Base-by-base conservation (phyloP, 2,797 vertebrate species). In the Scolopax bukidnonensis region DNA sequence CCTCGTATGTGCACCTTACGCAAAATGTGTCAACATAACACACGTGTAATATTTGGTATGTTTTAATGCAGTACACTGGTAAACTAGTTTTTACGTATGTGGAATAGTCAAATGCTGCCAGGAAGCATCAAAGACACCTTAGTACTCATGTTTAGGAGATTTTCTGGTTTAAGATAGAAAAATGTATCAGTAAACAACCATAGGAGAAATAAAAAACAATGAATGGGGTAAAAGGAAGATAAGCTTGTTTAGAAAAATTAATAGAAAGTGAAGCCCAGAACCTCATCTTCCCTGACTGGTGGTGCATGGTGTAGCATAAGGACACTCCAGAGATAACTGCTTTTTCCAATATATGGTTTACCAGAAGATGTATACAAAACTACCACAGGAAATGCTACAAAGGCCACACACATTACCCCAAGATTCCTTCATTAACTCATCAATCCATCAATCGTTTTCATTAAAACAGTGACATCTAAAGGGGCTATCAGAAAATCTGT, bases 11-110 rank as follows among this genome's bases (percentile, higher is more conserved):
- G 33, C 7, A 51, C 20, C 19, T 51, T 41, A 24, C 8, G 21
- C 20, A 59, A 79, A 73, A 80, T 17, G 3, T n/a, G 60, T 50
- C 59, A 54, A 25, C 10, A 32, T 10, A 20, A 38, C 6, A 4
- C 2, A 5, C 4, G 1, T 7, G 11, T 11, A 43, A n/a, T 48
- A 41, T 60, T 14, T 45, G 4, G 3, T 28, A 28, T 38, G 8
- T 28, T 83, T 63, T 84, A 70, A 69, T 30, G 36, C n/a, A 50
- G 27, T 30, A 15, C 16, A 13, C 3, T 28, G 27, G 15, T 9
- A 45, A 70, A 32, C 4, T 4, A 51, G 17, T 24, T 6, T 45
- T 50, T 45, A 16, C 19, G 40, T 11, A 70, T 20, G 20, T 20
- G 41, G 28, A 75, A 57, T 10, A 92, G 32, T 57, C 71, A 91